These are phyloP conservation scores for Brenthis daphne DNA, from an alignment of 2,888 invertebrate genomes.

Conservation along the genomic window DNA sequence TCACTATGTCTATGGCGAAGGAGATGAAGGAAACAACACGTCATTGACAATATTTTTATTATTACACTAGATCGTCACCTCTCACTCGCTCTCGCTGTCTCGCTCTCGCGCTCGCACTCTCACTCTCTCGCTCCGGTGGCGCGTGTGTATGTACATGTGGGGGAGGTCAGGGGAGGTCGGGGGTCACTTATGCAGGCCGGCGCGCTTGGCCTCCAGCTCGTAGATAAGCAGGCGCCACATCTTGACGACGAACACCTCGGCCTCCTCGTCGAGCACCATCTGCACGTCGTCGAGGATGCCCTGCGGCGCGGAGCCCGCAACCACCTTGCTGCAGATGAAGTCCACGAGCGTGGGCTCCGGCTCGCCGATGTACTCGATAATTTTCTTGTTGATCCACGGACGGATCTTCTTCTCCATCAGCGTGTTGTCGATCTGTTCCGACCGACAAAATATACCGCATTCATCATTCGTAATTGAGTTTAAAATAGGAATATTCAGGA, in stretches of 20 bases:
- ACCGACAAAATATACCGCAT: neutral
- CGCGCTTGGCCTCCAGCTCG: slow-evolving; percentile 99
- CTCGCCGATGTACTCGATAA: slow-evolving; percentile 99
- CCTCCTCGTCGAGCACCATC: slow-evolving; percentile 99
- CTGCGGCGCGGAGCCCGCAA: slow-evolving; percentile 95
- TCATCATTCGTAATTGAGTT: no score
- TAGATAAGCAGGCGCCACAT: slow-evolving; percentile 99
- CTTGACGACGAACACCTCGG: slow-evolving; percentile 99
- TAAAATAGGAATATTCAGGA: no score
- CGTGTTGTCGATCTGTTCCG: slow-evolving; percentile 84
- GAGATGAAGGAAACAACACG: slow-evolving; percentile 20
- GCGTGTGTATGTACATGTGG: no score
- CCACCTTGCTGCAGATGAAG: slow-evolving; percentile 99
- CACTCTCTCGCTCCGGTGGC: neutral
- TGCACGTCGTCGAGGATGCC: slow-evolving; percentile 98
- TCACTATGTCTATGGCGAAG: no score
- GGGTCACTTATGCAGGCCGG: slow-evolving; percentile 85
- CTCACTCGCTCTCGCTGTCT: slow-evolving; percentile 15
- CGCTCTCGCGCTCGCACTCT: slow-evolving; percentile 25
- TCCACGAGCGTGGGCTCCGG: slow-evolving; percentile 99
- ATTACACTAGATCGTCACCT: slow-evolving; percentile 33
- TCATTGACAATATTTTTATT: slow-evolving; percentile 41
- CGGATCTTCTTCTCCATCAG: slow-evolving; percentile 98
- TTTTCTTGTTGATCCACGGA: slow-evolving; percentile 99
- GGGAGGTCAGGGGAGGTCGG: no score